Base-by-base conservation (phyloP, 2,888 invertebrate genomes). In the Ophion costatus region DNA sequence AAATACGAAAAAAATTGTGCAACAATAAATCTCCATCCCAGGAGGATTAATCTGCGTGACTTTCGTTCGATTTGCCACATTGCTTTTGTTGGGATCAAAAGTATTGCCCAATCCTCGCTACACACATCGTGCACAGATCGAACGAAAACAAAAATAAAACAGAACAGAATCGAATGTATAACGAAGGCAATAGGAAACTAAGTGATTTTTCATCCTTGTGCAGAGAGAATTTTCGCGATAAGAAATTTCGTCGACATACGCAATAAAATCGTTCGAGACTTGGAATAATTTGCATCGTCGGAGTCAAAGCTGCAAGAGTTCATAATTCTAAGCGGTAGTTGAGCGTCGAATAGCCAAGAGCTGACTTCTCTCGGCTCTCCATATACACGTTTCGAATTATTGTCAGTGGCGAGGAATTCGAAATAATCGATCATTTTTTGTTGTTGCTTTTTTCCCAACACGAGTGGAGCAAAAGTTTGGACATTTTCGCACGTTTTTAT, bases 221-320 rank as follows among this genome's bases (percentile, higher is more conserved):
- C 33, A 17, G 1, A 66, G n/a, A 56, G 14, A 29, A 24, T 24
- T 33, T 10, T 66, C 42, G 77, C 57, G 82, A 82, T 82, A 76
- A 82, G 82, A 20, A 59, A 75, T 59, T 76, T 75, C 42, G 42
- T 56, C 74, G 56, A 59, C 74, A 67, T 45, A 74, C 79, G 82
- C 75, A 82, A 74, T 61, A 67, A 80, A 80, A 45, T 77, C 10
- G n/a, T 29, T 17, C 20, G 59, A 76, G 24, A 61, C 42, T 76
- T 29, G 2, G 38, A 57, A 66, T 56, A 51, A 14, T 59, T 59
- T 80, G 17, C 59, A 29, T 24, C 29, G 20, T 56, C n/a, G 56
- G 51, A 74, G 74, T 80, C 20, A 66, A 71, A 66, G 42, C 67
- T 38, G 57, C 29, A 67, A 66, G 33, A 56, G 70, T 63, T 69